These are phyloP conservation scores for Marmota monax DNA, from an alignment of 2,113 vertebrate species.

Conservation along the genomic window DNA sequence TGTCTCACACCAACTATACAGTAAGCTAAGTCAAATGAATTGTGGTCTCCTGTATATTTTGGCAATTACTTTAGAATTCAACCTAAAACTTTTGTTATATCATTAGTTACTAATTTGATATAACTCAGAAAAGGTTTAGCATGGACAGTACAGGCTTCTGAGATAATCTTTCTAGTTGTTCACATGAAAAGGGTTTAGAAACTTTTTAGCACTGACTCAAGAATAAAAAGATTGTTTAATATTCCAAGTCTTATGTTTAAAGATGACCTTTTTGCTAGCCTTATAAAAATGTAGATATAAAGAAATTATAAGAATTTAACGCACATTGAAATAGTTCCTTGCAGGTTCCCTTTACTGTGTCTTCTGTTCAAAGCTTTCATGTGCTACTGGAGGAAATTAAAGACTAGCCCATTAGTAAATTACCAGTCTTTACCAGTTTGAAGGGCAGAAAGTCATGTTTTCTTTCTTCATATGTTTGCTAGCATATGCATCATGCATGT, in stretches of 20 bases:
- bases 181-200: neutral
- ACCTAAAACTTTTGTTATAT: neutral
- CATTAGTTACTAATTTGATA: neutral
- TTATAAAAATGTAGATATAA: neutral
- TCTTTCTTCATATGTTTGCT: neutral
- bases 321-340: neutral
- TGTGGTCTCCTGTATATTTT: neutral
- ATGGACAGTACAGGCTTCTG: neutral
- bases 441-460: neutral
- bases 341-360: neutral
- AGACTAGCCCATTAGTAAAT: neutral
- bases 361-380: neutral
- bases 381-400: neutral
- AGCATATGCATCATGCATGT: neutral
- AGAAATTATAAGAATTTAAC: neutral
- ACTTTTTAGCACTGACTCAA: neutral
- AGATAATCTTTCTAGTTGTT: conserved; percentile 23
- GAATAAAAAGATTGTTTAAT: neutral
- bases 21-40: neutral
- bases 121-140: neutral
- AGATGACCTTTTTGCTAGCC: neutral
- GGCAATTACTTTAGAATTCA: neutral
- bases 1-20: neutral
- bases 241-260: neutral
- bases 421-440: neutral